Conservation (phyloP, 2,113 vertebrate species). For the human region GRCh38 chr16:23671001-23671500, state of each 20-base stretch:
- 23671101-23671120: background rate
- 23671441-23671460: background rate
- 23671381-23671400: conserved; percentile 20
- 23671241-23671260: background rate
- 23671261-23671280: background rate
- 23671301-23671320: background rate
- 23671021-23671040: background rate
- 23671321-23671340: background rate
- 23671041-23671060: background rate
- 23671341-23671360: background rate
- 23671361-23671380: background rate
- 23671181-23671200: background rate
- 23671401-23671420: conserved; percentile 4
- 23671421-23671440: background rate
- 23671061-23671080: background rate
- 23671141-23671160: background rate
- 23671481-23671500: conserved; percentile 10
- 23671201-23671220: background rate
- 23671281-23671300: background rate
- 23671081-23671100: background rate
- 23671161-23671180: background rate
- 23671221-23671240: background rate
- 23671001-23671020: background rate
- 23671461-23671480: background rate
- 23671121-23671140: background rate